Percentiles rank a stretch among this genome's conserved stretches.
These are phyloP conservation scores for Coptodon bakossiorum DNA, from an alignment of 2,113 vertebrate genomes.

Conservation along the genomic window DNA sequence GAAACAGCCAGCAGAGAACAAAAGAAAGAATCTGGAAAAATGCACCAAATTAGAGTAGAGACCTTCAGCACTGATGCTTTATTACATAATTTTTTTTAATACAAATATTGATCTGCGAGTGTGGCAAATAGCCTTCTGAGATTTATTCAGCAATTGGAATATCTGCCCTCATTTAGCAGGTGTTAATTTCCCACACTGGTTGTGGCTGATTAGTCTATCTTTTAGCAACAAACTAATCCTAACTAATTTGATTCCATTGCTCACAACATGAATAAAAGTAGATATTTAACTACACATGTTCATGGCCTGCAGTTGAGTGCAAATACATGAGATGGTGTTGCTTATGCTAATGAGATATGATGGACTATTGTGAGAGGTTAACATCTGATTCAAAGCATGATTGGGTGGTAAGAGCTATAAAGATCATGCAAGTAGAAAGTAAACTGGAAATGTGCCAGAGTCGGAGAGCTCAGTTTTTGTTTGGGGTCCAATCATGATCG, in stretches of 20 bases:
- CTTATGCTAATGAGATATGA: background rate
- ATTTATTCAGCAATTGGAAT: background rate
- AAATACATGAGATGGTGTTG: background rate
- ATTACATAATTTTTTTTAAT: background rate
- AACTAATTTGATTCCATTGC: background rate
- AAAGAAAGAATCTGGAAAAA: background rate
- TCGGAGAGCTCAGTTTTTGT: background rate
- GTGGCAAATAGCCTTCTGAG: background rate
- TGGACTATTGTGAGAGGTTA: background rate
- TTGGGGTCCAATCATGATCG: background rate
- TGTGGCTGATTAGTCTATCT: background rate
- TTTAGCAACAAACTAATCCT: background rate
- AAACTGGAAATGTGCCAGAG: background rate
- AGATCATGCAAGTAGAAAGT: background rate
- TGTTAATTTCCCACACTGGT: background rate
- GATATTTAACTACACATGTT: background rate
- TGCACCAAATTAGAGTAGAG: background rate
- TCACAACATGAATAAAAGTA: background rate
- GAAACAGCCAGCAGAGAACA: background rate
- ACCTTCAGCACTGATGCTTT: background rate
- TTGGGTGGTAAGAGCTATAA: background rate
- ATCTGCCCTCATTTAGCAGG: background rate
- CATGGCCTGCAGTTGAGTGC: background rate
- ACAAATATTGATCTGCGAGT: background rate
- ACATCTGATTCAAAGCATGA: background rate